These are phyloP conservation scores for Hymenochirus boettgeri DNA, from an alignment of 2,113 vertebrate genomes.

Conservation along the genomic window DNA sequence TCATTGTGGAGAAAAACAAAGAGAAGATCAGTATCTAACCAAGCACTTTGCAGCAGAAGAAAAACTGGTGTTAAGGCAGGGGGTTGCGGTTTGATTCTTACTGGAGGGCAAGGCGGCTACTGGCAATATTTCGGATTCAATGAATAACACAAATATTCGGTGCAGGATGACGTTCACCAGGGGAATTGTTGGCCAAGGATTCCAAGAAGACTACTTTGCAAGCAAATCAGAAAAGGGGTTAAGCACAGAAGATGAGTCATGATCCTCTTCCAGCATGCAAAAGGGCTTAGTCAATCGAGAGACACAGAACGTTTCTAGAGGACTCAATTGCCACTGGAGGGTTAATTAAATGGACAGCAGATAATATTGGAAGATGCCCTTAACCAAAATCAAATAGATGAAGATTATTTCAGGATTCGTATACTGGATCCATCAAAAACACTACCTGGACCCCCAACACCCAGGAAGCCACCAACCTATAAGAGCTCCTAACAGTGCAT, in stretches of 20 bases:
- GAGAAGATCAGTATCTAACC: conserved; percentile 72
- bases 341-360: conserved; percentile 40
- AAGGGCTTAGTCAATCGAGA: conserved; percentile 52
- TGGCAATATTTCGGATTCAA: conserved; percentile 52
- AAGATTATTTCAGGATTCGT: conserved; percentile 42
- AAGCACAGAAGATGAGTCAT: conserved; percentile 55
- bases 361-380: conserved; percentile 52
- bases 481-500: conserved; percentile 50
- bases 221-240: conserved; percentile 55
- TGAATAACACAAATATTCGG: conserved; percentile 48
- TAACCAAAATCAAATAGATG: conserved; percentile 57
- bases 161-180: conserved; percentile 56
- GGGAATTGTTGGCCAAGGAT: conserved; percentile 58
- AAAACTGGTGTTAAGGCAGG: conserved; percentile 50
- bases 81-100: conserved; percentile 60
- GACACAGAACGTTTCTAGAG: conserved; percentile 57
- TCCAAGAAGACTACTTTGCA: conserved; percentile 50
- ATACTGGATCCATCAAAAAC: conserved; percentile 13
- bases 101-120: conserved; percentile 90
- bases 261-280: conserved; percentile 65
- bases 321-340: conserved; percentile 68
- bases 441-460: conserved; percentile 56
- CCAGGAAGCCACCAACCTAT: conserved; percentile 53
- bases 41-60: conserved; percentile 69
- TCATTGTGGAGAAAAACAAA: conserved; percentile 64